Conservation (phyloP, 2,797 vertebrate genomes). For the Varecia variegata region DNA sequence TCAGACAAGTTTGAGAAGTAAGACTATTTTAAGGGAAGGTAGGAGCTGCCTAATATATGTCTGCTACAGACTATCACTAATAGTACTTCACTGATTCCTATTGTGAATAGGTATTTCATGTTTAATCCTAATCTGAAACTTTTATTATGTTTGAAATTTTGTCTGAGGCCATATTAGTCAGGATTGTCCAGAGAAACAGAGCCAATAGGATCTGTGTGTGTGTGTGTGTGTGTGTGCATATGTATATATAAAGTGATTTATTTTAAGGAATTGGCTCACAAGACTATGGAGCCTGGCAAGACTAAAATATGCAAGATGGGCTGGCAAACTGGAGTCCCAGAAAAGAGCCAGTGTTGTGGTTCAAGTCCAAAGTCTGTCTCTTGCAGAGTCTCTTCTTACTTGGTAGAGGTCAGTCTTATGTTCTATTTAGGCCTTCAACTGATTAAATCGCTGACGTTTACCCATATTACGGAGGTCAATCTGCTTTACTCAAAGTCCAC, state of each 20-base stretch:
- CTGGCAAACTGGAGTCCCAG: background rate
- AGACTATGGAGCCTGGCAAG: background rate
- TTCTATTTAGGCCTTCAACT: background rate
- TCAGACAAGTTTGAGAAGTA: background rate
- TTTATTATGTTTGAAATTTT: constrained; percentile 65
- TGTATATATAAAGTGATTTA: background rate
- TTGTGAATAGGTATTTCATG: constrained; percentile 53
- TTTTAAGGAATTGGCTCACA: background rate
- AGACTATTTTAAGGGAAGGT: background rate
- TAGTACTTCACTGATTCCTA: background rate
- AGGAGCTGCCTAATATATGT: background rate
- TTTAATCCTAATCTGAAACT: constrained; percentile 58
- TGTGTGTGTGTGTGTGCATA: background rate
- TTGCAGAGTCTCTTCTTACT: background rate
- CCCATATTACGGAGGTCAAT: background rate
- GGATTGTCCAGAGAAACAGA: background rate
- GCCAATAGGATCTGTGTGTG: background rate
- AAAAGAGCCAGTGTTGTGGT: background rate
- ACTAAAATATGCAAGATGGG: background rate
- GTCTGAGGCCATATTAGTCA: constrained; percentile 50
- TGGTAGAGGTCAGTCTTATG: background rate
- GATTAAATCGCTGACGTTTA: background rate
- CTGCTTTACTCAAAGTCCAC: background rate
- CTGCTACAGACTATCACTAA: background rate
- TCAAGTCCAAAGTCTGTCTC: background rate